Percentiles rank a stretch among this genome's conserved stretches.
Conservation (phyloP, 2,797 vertebrate species). For the Enteromius paludinosus region DNA sequence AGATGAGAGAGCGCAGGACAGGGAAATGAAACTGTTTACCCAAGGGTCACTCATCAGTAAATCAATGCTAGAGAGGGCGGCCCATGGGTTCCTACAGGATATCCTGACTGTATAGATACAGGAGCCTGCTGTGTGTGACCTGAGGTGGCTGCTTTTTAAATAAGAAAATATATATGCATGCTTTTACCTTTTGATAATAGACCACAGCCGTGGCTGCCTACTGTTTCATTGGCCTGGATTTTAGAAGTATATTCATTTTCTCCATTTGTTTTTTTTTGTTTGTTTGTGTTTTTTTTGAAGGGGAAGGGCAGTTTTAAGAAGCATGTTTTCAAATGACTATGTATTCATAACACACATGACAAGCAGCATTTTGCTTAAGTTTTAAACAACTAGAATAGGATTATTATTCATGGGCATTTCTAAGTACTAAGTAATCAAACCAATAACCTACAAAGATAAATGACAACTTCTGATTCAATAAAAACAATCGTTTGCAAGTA, state of each 20-base stretch:
- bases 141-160: neutral
- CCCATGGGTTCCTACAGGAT: slow-evolving; percentile 44
- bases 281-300: no score
- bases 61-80: slow-evolving; percentile 55
- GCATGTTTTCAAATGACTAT: neutral
- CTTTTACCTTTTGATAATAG: slow-evolving; percentile 1
- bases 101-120: slow-evolving; percentile 44
- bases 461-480: neutral
- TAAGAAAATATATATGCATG: neutral
- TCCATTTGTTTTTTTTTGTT: neutral
- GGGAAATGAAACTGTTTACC: slow-evolving; percentile 60
- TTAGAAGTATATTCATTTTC: neutral
- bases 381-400: neutral
- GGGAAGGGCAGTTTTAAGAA: neutral
- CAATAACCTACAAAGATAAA: neutral
- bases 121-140: slow-evolving; percentile 26
- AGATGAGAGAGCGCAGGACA: slow-evolving; percentile 48
- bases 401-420: neutral
- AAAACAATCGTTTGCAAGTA: neutral
- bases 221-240: slow-evolving; percentile 9
- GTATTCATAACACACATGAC: neutral
- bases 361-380: neutral
- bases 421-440: neutral
- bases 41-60: slow-evolving; percentile 57
- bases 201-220: neutral